Percentiles rank a stretch among this genome's conserved stretches.
phyloP scores from a whole-genome alignment of 2,113 vertebrate species.

The Hiodon tergisus region DNA sequence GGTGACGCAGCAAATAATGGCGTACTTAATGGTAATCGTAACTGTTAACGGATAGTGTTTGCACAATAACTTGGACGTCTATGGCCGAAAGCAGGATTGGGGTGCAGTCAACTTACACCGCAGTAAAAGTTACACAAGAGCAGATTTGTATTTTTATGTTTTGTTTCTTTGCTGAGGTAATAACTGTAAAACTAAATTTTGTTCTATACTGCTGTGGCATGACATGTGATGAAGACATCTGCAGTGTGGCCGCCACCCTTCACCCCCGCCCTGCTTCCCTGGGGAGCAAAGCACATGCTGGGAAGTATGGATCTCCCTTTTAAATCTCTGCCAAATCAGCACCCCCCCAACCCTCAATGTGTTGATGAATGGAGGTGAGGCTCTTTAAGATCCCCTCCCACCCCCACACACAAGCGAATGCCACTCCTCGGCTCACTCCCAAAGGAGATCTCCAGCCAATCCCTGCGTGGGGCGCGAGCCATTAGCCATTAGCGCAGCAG shows the following conservation, averaged over 20 bases:
- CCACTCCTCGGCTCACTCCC: slow-evolving; percentile 9
- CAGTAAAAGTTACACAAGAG: not conserved
- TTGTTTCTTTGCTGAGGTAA: not conserved
- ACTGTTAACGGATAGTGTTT: too few relatives aligned
- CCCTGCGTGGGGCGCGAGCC: too few relatives aligned
- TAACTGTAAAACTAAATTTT: not conserved
- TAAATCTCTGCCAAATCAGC: slow-evolving; percentile 29
- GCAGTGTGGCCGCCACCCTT: not conserved
- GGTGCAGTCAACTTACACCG: too few relatives aligned
- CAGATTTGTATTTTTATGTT: not conserved
- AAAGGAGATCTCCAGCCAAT: too few relatives aligned
- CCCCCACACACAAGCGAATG: not conserved
- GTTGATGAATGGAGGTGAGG: too few relatives aligned
- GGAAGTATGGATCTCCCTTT: slow-evolving; percentile 44
- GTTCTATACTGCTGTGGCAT: not conserved
- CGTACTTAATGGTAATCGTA: too few relatives aligned
- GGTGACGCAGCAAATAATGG: too few relatives aligned
- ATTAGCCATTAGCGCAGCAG: too few relatives aligned
- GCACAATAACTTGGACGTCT: too few relatives aligned
- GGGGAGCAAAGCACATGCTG: slow-evolving; percentile 42
- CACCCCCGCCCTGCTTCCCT: slow-evolving; percentile 17
- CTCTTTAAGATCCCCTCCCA: not conserved
- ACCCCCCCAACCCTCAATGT: not conserved
- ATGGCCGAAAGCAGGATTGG: too few relatives aligned
- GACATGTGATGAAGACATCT: not conserved